Base-by-base conservation (phyloP, 2,113 vertebrate species). In the Tupaia tana region DNA sequence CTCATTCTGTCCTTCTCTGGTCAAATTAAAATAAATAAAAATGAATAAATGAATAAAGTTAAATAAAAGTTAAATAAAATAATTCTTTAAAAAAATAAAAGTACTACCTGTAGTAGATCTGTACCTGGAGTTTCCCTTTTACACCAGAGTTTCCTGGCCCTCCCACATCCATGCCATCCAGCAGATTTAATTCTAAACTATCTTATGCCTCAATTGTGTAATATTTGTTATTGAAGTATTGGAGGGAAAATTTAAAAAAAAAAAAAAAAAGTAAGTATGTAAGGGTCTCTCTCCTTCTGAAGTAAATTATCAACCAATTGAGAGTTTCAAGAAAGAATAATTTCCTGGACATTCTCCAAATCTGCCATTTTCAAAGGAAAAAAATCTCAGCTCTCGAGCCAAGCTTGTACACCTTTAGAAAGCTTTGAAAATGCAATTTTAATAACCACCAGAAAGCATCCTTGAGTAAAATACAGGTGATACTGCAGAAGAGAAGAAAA, bases 341-440 rank as follows among this genome's bases (percentile, higher is more conserved):
- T 89, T 86, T 66, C 54, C 70, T 56, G n/a, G 29, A 95, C 67
- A 52, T 70, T 58, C 85, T 89, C 54, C 85, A 84, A 95, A 73
- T 66, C 56, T 91, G 25, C 71, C 29, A 61, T 69, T 78, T 95
- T 80, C 69, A 87, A 89, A 95, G 29, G 43, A 29, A 70, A 71
- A 69, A 67, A 66, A 66, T 43, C 56, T 84, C 58, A 74, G 71
- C 24, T n/a, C 43, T 43, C 56, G 78, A 90, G 73, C 52, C 77
- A 90, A 90, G 43, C 56, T 73, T 83, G 70, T 93, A 82, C 19
- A 93, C 64, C 19, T 66, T 81, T 6, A 75, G 64, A 64, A 15
- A 71, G 24, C 11, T 61, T 71, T 71, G 64, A 77, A 94, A 82
- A 77, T 79, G 25, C 29, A 59, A 64, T 75, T 78, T 82, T 77